A percentile compares a stretch with the other conserved stretches of the same genome.
Conservation (phyloP, 1,140 invertebrate species). For the Meloidogyne hapla region DNA sequence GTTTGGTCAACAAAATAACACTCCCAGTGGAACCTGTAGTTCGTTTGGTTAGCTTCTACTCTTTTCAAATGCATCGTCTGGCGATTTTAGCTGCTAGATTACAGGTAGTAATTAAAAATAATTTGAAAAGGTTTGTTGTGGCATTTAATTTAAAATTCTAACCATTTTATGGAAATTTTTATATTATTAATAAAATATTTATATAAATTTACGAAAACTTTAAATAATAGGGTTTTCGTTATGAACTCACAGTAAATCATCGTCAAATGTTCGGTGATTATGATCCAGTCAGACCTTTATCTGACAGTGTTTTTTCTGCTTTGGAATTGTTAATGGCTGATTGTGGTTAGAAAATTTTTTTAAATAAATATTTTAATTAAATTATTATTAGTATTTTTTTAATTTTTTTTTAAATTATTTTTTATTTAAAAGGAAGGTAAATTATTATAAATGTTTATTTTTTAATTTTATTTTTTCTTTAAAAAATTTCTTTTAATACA, state of each 20-base stretch:
- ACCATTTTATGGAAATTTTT: too few species aligned
- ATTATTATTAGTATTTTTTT: neutral
- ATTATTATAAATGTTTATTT: constrained; percentile 9
- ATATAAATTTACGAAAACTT: constrained; percentile 10
- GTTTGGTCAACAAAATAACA: constrained; percentile 52
- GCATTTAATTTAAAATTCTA: too few species aligned
- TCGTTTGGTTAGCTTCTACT: constrained; percentile 56
- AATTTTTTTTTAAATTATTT: neutral
- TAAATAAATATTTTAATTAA: too few species aligned
- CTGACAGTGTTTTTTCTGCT: constrained; percentile 61
- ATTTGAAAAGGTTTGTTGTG: too few species aligned
- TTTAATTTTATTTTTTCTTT: neutral
- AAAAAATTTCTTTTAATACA: neutral
- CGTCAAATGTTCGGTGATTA: constrained; percentile 54
- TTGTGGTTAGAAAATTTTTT: constrained; percentile 26
- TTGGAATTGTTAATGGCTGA: constrained; percentile 57
- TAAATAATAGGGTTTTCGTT: constrained; percentile 53
- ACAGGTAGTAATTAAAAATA: too few species aligned
- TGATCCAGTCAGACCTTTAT: constrained; percentile 55
- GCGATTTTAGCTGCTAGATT: constrained; percentile 59
- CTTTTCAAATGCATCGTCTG: constrained; percentile 59
- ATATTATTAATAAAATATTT: too few species aligned
- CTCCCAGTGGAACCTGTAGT: constrained; percentile 52
- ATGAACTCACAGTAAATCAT: constrained; percentile 52
- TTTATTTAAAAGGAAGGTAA: neutral